These are phyloP conservation scores for Siniperca undulata DNA, from an alignment of 2,797 vertebrate genomes.

Conservation along the genomic window DNA sequence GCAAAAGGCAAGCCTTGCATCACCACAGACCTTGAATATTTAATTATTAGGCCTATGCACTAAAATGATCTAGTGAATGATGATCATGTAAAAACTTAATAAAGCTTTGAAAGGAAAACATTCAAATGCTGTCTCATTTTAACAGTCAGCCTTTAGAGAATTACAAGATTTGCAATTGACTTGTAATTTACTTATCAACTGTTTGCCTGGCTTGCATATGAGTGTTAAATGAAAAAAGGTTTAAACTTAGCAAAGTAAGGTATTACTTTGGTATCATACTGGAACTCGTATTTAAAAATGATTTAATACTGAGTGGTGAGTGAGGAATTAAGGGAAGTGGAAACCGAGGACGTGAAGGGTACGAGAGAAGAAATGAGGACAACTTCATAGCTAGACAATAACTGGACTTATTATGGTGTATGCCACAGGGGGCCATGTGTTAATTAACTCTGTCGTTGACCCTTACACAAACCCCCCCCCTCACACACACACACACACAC, in stretches of 20 bases:
- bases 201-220: background rate
- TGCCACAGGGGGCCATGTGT: conserved; percentile 28
- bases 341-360: background rate
- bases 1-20: background rate
- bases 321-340: background rate
- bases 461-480: conserved; percentile 13
- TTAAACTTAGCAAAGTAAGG: background rate
- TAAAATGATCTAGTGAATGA: no score
- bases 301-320: background rate
- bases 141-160: background rate
- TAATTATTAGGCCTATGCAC: background rate
- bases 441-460: conserved; percentile 70
- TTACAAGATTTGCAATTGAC: no score
- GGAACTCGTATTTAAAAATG: background rate
- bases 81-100: no score
- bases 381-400: conserved; percentile 36
- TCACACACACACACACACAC: conserved; percentile 1
- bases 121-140: background rate
- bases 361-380: conserved; percentile 38
- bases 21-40: background rate
- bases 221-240: no score
- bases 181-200: no score
- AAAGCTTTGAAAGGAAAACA: no score
- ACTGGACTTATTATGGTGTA: conserved; percentile 30
- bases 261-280: background rate